Conservation (phyloP, 2,797 vertebrate species). For the Nothura maculosa region DNA sequence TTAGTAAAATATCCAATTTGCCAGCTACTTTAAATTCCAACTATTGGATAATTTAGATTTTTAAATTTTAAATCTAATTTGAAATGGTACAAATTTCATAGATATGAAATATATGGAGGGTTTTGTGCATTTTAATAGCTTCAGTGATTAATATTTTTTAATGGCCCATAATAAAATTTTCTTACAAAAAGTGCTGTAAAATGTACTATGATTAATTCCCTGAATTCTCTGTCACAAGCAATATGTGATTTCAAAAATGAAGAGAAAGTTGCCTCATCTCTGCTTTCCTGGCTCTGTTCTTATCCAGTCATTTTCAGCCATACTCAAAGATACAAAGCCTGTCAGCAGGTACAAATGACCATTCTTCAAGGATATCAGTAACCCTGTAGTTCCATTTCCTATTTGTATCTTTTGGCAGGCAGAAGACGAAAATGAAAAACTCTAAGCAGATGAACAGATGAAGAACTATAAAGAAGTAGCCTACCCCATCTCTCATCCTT, state of each 20-base stretch:
- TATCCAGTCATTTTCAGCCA: background rate
- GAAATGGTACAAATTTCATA: background rate
- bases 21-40: background rate
- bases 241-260: background rate
- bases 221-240: background rate
- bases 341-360: background rate
- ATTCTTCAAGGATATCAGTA: background rate
- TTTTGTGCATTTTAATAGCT: background rate
- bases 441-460: background rate
- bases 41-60: background rate
- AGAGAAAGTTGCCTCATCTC: background rate
- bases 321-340: background rate
- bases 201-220: background rate
- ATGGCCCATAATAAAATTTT: background rate
- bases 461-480: background rate
- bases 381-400: background rate
- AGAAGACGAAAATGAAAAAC: background rate
- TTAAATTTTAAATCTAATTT: conserved; percentile 6
- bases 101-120: no score
- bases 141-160: background rate
- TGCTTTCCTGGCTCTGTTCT: background rate
- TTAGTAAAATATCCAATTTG: background rate
- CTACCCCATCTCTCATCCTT: background rate
- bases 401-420: background rate
- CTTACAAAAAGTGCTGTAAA: background rate